Evolutionary conservation across 2,888 invertebrate species (phyloP).

Genomic region (Calameuta pallipes): DNA sequence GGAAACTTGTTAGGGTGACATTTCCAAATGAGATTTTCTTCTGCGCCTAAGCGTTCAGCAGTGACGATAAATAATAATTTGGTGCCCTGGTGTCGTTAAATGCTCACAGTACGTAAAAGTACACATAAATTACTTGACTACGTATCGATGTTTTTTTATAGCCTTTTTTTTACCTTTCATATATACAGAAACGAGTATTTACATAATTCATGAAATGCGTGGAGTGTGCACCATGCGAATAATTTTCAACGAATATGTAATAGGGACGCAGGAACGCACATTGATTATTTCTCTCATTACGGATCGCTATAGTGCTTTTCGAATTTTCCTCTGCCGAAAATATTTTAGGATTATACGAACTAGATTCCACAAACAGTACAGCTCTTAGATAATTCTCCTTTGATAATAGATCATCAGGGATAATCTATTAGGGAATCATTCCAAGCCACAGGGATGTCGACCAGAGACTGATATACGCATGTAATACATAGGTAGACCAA

Average conservation of each 20-base stretch:
- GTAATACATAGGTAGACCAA: background rate
- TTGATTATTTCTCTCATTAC: background rate
- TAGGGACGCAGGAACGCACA: background rate
- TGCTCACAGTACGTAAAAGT: background rate
- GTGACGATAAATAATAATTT: background rate
- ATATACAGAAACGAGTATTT: background rate
- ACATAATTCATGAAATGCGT: background rate
- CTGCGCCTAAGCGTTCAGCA: background rate
- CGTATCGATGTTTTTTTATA: no score
- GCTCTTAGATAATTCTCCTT: background rate
- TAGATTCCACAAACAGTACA: background rate
- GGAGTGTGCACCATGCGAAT: background rate
- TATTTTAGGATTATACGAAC: background rate
- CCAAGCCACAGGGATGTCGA: background rate
- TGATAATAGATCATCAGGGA: background rate
- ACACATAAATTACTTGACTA: background rate
- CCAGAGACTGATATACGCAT: no score
- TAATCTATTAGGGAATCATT: background rate
- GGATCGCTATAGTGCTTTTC: background rate
- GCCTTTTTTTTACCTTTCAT: background rate
- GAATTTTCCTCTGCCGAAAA: background rate
- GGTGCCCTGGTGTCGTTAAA: background rate
- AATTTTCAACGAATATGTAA: background rate
- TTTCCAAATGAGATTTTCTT: background rate
- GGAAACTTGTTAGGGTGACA: background rate